These are phyloP conservation scores for Portevinia maculata DNA, from an alignment of 2,888 invertebrate species.

Conservation along the genomic window DNA sequence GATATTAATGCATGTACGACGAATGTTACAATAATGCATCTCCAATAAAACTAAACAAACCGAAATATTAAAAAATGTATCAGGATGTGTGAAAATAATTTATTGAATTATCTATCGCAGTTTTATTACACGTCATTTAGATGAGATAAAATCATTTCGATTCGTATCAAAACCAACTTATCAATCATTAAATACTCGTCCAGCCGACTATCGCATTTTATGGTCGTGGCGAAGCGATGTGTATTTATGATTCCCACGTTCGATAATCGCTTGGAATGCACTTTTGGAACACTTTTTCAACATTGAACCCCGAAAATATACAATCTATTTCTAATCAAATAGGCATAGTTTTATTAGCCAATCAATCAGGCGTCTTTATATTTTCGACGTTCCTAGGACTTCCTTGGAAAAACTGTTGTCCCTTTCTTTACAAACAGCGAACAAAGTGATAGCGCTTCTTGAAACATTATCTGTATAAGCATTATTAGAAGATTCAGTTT, in stretches of 20 bases:
- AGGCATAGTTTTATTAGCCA: constrained; percentile 54
- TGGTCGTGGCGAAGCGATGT: neutral
- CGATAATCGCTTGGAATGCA: constrained; percentile 29
- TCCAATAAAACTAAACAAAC: constrained; percentile 22
- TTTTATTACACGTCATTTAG: constrained; percentile 67
- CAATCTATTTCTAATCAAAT: constrained; percentile 45
- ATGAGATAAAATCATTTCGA: constrained; percentile 42
- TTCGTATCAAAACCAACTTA: constrained; percentile 46
- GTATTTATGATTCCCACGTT: constrained; percentile 70
- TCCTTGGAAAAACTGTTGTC: constrained; percentile 5
- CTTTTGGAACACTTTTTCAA: constrained; percentile 4
- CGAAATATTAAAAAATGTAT: neutral
- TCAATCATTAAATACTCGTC: constrained; percentile 65
- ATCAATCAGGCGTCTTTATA: constrained; percentile 52
- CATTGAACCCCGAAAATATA: constrained; percentile 2
- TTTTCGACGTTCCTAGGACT: constrained; percentile 2
- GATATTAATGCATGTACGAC: neutral
- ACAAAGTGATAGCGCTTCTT: constrained; percentile 27
- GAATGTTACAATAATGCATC: constrained; percentile 1
- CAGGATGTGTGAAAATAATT: constrained; percentile 45
- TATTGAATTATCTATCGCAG: constrained; percentile 56
- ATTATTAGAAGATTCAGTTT: constrained; percentile 30
- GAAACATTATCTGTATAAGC: constrained; percentile 7
- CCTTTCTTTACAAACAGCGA: neutral
- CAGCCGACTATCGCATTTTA: constrained; percentile 16